Conservation (phyloP, 1,140 invertebrate species). For the Drosophila varians region DNA sequence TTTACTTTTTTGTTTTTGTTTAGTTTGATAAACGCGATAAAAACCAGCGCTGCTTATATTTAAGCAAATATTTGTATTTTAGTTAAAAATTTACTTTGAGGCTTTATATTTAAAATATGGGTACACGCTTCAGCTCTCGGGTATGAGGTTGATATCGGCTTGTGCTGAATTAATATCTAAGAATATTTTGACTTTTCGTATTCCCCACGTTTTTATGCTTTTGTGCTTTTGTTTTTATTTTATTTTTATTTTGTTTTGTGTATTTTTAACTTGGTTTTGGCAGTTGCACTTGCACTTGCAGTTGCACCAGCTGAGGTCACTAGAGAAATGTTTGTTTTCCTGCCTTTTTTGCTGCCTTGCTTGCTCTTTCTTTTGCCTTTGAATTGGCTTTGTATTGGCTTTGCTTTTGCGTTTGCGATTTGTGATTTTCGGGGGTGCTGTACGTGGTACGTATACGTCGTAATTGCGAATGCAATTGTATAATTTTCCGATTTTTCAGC, state of each 20-base stretch:
- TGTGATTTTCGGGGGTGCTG: conserved; percentile 64
- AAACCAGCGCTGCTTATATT: conserved; percentile 28
- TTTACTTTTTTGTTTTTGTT: conserved; percentile 3
- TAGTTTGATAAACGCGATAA: conserved; percentile 48
- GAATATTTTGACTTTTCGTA: background rate
- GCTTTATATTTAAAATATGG: background rate
- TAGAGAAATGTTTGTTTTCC: conserved; percentile 42
- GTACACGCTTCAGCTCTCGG: no score
- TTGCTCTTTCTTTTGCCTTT: conserved; percentile 9
- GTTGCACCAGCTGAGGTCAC: conserved; percentile 40
- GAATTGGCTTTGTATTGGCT: conserved; percentile 4
- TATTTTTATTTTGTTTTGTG: conserved; percentile 37
- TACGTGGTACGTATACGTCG: conserved; percentile 43
- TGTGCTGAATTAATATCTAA: background rate
- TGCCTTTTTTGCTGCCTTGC: conserved; percentile 14
- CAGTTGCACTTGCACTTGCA: conserved; percentile 38
- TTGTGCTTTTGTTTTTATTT: conserved; percentile 14
- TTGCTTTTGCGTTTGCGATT: conserved; percentile 44
- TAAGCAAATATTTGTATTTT: conserved; percentile 20
- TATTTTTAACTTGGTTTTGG: conserved; percentile 37
- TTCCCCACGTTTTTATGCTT: conserved; percentile 7
- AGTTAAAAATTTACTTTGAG: background rate
- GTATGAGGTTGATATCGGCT: background rate
- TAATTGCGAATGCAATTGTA: conserved; percentile 69
- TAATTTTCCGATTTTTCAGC: conserved; percentile 54